Conservation (phyloP, 1,140 invertebrate genomes). For the Pseudomyrmex concolor region DNA sequence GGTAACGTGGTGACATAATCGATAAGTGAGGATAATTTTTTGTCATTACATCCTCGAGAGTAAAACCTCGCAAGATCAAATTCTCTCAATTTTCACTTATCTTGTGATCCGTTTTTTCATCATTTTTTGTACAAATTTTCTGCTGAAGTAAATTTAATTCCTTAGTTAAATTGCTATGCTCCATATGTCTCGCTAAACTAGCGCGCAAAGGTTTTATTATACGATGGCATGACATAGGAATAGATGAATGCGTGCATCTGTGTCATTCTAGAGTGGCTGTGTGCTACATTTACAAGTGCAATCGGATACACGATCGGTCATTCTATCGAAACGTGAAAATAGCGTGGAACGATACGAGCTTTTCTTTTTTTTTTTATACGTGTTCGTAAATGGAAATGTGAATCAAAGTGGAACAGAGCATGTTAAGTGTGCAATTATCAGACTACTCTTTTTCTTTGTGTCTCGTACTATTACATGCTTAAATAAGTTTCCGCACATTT, state of each 20-base stretch:
- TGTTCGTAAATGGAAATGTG: not conserved
- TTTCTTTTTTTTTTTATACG: not conserved
- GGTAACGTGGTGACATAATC: not conserved
- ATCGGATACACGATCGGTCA: not conserved
- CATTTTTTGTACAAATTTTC: too few species aligned
- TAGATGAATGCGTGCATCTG: slow-evolving; percentile 37
- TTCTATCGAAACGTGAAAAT: slow-evolving; percentile 17
- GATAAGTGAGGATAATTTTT: not conserved
- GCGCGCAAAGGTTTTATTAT: not conserved
- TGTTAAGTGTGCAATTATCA: not conserved
- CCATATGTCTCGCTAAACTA: slow-evolving; percentile 16
- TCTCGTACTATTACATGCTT: slow-evolving; percentile 5
- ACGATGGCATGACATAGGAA: slow-evolving; percentile 4
- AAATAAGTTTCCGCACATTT: not conserved
- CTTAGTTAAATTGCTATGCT: not conserved
- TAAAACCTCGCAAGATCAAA: too few species aligned
- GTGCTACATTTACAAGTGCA: slow-evolving; percentile 1
- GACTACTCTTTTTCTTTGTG: not conserved
- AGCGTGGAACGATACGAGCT: too few species aligned
- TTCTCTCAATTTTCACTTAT: too few species aligned
- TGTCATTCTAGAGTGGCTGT: slow-evolving; percentile 10
- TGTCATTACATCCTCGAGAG: too few species aligned
- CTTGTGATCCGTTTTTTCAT: too few species aligned
- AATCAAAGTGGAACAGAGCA: not conserved
- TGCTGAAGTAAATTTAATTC: too few species aligned